Evolutionary conservation across 2,797 vertebrate genomes (phyloP).

Genomic region (Manis pentadactyla): DNA sequence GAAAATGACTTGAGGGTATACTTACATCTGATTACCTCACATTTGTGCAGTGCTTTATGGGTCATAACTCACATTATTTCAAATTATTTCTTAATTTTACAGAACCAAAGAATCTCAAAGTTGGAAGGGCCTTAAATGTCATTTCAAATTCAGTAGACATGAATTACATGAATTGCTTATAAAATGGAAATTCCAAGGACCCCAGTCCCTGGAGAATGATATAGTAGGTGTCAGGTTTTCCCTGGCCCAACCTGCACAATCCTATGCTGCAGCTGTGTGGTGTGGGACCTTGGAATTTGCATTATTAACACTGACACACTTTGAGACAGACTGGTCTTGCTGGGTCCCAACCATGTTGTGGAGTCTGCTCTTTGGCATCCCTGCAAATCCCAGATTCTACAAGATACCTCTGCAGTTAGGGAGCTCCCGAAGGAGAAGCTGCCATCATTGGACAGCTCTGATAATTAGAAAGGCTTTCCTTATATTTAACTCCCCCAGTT

Average conservation of each 20-base stretch:
- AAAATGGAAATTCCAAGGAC: constrained; percentile 40
- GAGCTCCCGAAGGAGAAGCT: neutral
- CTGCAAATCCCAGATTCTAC: constrained; percentile 12
- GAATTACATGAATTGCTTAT: constrained; percentile 30
- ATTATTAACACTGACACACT: constrained; percentile 20
- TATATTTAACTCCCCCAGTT: constrained; percentile 5
- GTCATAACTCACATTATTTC: constrained; percentile 37
- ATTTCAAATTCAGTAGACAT: constrained; percentile 57
- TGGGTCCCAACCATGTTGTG: neutral
- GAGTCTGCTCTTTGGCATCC: constrained; percentile 27
- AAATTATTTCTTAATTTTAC: constrained; percentile 54
- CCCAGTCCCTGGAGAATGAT: neutral
- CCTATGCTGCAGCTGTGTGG: neutral
- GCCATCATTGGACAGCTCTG: neutral
- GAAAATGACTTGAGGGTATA: constrained; percentile 51
- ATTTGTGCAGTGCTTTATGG: constrained; percentile 44
- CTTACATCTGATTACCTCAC: constrained; percentile 45
- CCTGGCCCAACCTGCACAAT: neutral
- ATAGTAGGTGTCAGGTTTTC: constrained; percentile 3
- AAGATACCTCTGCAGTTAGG: neutral
- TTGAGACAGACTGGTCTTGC: neutral
- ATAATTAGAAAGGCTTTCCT: constrained; percentile 28
- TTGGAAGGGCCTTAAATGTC: constrained; percentile 36
- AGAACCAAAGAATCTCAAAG: constrained; percentile 55
- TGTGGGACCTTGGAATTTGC: neutral